These are phyloP conservation scores for Cebidichthys violaceus DNA, from an alignment of 2,113 vertebrate genomes.

Conservation along the genomic window DNA sequence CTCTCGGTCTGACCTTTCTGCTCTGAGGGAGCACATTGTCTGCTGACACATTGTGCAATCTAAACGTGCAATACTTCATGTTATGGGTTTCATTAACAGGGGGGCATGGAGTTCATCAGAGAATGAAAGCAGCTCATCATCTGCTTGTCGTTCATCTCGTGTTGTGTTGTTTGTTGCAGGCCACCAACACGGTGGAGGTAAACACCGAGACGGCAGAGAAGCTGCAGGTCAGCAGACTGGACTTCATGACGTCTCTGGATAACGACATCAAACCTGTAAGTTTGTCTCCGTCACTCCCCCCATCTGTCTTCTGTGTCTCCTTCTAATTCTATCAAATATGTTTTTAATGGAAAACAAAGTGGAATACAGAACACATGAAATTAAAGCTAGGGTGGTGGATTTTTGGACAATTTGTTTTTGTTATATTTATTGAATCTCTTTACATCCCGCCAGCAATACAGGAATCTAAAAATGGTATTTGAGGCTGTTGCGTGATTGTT, in stretches of 20 bases:
- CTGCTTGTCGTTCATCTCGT: not conserved
- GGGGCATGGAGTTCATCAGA: slow-evolving; percentile 27
- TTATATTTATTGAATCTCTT: too few species aligned
- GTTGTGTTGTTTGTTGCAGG: slow-evolving; percentile 76
- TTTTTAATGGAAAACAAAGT: not conserved
- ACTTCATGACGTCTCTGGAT: slow-evolving; percentile 93
- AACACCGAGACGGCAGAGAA: slow-evolving; percentile 94
- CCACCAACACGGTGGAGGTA: slow-evolving; percentile 94
- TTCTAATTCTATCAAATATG: not conserved
- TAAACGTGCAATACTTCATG: slow-evolving; percentile 29
- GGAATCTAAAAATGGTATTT: too few species aligned
- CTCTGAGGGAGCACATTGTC: slow-evolving; percentile 58
- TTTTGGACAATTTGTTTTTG: too few species aligned
- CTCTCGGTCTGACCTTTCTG: slow-evolving; percentile 69
- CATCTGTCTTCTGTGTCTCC: not conserved
- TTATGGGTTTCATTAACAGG: slow-evolving; percentile 25
- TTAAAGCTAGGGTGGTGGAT: too few species aligned
- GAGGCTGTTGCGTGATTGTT: too few species aligned
- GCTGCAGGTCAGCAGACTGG: slow-evolving; percentile 89
- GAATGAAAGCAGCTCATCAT: not conserved
- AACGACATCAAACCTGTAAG: slow-evolving; percentile 98
- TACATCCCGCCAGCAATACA: too few species aligned
- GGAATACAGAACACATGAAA: too few species aligned
- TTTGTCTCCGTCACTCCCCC: slow-evolving; percentile 19
- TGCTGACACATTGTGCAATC: slow-evolving; percentile 40